These are phyloP conservation scores for Caenorhabditis brenneri DNA, from an alignment of 1,140 invertebrate species.

Conservation along the genomic window DNA sequence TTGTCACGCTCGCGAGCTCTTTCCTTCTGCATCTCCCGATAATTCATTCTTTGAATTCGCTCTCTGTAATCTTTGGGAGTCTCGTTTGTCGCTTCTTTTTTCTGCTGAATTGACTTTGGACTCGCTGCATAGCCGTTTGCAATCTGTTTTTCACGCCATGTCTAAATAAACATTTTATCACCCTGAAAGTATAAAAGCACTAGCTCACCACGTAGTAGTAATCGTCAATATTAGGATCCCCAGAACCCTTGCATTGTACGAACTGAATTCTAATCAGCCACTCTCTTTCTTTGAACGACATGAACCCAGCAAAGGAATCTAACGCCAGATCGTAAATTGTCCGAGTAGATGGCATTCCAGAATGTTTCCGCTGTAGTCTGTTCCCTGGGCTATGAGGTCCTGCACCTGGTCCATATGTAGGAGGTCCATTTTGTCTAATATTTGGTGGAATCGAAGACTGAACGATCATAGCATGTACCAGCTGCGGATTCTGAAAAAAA, in stretches of 20 bases:
- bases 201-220: constrained; percentile 66
- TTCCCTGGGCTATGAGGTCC: not conserved
- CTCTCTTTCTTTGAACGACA: constrained; percentile 69
- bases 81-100: not conserved
- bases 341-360: constrained; percentile 59
- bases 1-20: not conserved
- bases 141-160: constrained; percentile 46
- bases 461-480: constrained; percentile 21
- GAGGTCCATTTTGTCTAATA: not conserved
- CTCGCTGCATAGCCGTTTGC: constrained; percentile 38
- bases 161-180: not conserved
- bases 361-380: constrained; percentile 25
- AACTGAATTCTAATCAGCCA: constrained; percentile 70
- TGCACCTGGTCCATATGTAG: not conserved
- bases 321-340: constrained; percentile 68
- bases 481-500: constrained; percentile 14
- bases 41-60: not conserved
- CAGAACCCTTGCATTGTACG: constrained; percentile 66
- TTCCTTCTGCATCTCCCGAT: constrained; percentile 17
- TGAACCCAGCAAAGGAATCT: constrained; percentile 69
- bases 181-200: not conserved
- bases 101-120: not conserved
- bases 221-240: constrained; percentile 66
- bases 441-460: constrained; percentile 29
- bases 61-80: not conserved